These are phyloP conservation scores for Opisthocomus hoazin DNA, from an alignment of 2,113 vertebrate species.

Conservation along the genomic window DNA sequence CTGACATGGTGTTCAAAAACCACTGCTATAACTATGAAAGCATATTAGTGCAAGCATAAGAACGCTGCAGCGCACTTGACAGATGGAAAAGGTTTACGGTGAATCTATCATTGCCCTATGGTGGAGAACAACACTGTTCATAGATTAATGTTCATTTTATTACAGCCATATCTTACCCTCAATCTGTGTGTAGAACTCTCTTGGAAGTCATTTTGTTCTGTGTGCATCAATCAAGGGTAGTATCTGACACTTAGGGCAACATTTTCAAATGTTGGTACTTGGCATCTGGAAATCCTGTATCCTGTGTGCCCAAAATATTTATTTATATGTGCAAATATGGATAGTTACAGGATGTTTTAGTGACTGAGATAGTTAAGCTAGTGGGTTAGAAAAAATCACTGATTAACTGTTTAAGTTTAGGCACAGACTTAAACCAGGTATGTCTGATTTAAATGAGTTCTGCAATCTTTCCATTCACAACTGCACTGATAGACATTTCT, in stretches of 20 bases:
- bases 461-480: neutral
- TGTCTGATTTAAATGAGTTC: neutral
- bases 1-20: neutral
- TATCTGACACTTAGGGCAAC: neutral
- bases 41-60: neutral
- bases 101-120: constrained; percentile 23
- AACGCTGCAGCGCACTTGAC: neutral
- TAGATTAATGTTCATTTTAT: constrained; percentile 47
- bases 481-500: neutral
- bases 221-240: neutral
- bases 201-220: neutral
- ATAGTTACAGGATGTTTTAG: neutral
- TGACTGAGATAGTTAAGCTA: neutral
- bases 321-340: neutral
- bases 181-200: neutral
- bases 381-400: neutral
- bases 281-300: neutral
- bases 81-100: constrained; percentile 29
- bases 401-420: neutral
- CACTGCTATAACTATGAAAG: neutral
- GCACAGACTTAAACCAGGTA: accelerated
- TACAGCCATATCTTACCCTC: constrained; percentile 4
- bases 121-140: constrained; percentile 16
- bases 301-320: neutral
- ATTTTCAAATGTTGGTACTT: neutral